Evolutionary conservation across 2,113 vertebrate species (phyloP).

Genomic region (Romanogobio albipinnatus): DNA sequence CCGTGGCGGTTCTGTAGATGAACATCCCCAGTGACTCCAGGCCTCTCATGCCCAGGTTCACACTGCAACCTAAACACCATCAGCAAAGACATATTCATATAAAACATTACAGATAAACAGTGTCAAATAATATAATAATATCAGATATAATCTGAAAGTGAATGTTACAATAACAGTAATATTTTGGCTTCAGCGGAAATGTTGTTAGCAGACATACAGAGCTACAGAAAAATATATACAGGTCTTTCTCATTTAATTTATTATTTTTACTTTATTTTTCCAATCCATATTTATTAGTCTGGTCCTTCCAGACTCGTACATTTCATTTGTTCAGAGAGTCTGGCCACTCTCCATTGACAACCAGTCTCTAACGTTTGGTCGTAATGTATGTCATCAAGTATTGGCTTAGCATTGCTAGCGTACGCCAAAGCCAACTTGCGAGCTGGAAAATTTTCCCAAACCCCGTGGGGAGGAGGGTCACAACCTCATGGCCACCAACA

Average conservation of each 20-base stretch:
- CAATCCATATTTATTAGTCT: no score
- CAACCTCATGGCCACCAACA: no score
- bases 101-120: neutral
- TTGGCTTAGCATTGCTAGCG: no score
- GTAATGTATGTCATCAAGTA: no score
- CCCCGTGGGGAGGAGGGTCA: no score
- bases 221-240: neutral
- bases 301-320: no score
- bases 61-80: constrained; percentile 72
- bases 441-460: no score
- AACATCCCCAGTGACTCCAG: constrained; percentile 79
- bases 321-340: no score
- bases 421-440: no score
- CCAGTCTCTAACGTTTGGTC: no score
- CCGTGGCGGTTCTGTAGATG: constrained; percentile 76
- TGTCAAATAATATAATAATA: neutral
- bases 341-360: no score
- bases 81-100: constrained; percentile 21
- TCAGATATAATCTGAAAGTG: neutral
- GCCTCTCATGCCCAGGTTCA: constrained; percentile 80
- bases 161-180: neutral
- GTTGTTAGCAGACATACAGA: neutral
- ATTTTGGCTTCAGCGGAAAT: neutral
- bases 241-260: neutral
- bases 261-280: neutral